Conservation (phyloP, 2,888 invertebrate species). For the Elysia crispata region DNA sequence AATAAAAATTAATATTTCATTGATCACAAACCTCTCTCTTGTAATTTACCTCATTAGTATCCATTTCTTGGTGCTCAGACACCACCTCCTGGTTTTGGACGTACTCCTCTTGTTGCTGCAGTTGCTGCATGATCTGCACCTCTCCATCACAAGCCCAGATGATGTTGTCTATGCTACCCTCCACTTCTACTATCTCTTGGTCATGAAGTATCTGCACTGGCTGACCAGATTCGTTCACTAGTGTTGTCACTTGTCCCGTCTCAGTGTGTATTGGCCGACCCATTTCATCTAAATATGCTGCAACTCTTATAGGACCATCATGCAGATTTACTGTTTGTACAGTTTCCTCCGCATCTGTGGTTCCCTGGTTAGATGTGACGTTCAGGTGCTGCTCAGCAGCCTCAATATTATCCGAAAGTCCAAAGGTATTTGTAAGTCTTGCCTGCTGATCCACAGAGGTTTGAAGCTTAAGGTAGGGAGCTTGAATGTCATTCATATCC, state of each 20-base stretch:
- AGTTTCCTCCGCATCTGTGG: not conserved
- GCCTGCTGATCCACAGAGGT: too few relatives aligned
- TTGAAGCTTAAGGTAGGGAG: too few relatives aligned
- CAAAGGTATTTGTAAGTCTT: too few relatives aligned
- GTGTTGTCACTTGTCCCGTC: not conserved
- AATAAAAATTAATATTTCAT: too few relatives aligned
- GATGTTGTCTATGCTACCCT: constrained; percentile 36
- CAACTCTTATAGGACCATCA: too few relatives aligned
- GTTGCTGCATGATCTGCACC: constrained; percentile 31
- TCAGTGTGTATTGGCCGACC: not conserved
- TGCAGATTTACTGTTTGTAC: too few relatives aligned
- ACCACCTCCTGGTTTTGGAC: not conserved
- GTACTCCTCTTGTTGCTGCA: not conserved
- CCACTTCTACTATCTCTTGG: constrained; percentile 45
- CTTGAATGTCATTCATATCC: not conserved
- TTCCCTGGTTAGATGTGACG: too few relatives aligned
- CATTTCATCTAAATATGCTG: not conserved
- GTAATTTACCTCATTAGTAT: too few relatives aligned
- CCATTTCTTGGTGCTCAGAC: too few relatives aligned
- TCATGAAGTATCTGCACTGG: constrained; percentile 36
- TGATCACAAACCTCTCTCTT: too few relatives aligned
- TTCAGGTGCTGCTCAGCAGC: too few relatives aligned
- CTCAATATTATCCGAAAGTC: too few relatives aligned
- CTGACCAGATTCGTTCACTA: constrained; percentile 21
- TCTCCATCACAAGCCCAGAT: constrained; percentile 48